Evolutionary conservation across 2,888 invertebrate species (phyloP), one percentile per base, ranked within the genome.

Genomic region (Papilio demoleus): DNA sequence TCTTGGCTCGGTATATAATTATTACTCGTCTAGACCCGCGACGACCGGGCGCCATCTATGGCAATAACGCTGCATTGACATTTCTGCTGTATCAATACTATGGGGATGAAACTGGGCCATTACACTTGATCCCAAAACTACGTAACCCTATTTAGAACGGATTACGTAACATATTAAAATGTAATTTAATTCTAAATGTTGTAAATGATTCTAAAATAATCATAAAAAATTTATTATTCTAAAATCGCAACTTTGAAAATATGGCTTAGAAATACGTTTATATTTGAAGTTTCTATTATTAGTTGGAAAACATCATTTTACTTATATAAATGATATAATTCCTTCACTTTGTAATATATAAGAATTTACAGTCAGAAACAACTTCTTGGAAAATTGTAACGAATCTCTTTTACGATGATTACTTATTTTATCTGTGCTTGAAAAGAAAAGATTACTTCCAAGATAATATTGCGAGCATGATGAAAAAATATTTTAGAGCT

Each of bases 11-110:
- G 82, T 84, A 81, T 86, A 87, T 87, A 88, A 90, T 88, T 86
- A 86, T 88, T 84, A 84, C 87, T 82, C 85, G 91, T 91, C 91
- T 92, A 90, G 91, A 90, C 90, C 83, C 78, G 76, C 76, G 90
- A 81, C 90, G 81, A 81, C 73, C 80, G 79, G 89, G 85, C 90
- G 89, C 83, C 81, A 80, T 75, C 82, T 84, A 81, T 86, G 83
- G 82, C 81, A 85, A 82, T 83, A 80, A 78, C 77, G 78, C 79
- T 80, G 79, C 78, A 78, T 73, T 65, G 76, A 77, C 77, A 82
- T 84, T 84, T 76, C 79, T 77, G 76, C 77, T 74, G 65, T 71
- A 72, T 66, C 68, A 70, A 73, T 65, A 68, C 70, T 64, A 67
- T 71, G 22, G 40, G 60, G 65, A 66, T 70, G 40, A 69, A 75